Evolutionary conservation across 2,888 invertebrate species (phyloP).

Genomic region (Ichneumoninae sp.): DNA sequence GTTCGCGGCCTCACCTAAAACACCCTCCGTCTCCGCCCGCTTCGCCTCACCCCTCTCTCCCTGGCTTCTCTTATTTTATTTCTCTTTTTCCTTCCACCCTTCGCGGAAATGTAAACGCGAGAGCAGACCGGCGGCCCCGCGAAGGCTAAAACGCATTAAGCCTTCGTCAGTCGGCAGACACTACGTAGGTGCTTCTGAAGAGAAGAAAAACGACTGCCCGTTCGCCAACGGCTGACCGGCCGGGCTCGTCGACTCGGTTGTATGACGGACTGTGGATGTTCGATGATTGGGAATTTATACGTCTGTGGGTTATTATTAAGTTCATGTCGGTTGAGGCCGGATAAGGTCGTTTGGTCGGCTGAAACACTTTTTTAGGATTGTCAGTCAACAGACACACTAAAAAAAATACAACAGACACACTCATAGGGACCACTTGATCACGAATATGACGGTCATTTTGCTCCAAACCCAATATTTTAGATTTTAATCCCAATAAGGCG

Average conservation of each 20-base stretch:
- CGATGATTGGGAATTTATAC: no score
- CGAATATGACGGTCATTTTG: no score
- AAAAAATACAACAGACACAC: no score
- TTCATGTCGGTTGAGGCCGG: no score
- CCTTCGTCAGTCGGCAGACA: background rate
- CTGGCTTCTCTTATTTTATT: constrained; percentile 1
- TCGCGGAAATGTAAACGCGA: constrained; percentile 12
- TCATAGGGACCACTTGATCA: no score
- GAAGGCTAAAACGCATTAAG: constrained; percentile 35
- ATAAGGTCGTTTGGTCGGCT: no score
- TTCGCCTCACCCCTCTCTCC: background rate
- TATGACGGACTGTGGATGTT: background rate
- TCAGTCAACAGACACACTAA: no score
- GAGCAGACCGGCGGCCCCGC: constrained; percentile 21
- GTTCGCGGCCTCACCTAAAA: constrained; percentile 38
- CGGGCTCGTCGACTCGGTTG: constrained; percentile 1
- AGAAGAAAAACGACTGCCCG: constrained; percentile 4
- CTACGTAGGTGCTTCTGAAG: background rate
- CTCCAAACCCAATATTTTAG: no score
- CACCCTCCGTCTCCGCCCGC: constrained; percentile 28
- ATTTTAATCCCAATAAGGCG: no score
- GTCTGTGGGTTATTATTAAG: no score
- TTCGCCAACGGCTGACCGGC: background rate
- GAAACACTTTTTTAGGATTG: no score
- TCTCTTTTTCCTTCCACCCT: constrained; percentile 24